These are phyloP conservation scores for Nomia melanderi DNA, from an alignment of 1,140 invertebrate species.

Conservation along the genomic window DNA sequence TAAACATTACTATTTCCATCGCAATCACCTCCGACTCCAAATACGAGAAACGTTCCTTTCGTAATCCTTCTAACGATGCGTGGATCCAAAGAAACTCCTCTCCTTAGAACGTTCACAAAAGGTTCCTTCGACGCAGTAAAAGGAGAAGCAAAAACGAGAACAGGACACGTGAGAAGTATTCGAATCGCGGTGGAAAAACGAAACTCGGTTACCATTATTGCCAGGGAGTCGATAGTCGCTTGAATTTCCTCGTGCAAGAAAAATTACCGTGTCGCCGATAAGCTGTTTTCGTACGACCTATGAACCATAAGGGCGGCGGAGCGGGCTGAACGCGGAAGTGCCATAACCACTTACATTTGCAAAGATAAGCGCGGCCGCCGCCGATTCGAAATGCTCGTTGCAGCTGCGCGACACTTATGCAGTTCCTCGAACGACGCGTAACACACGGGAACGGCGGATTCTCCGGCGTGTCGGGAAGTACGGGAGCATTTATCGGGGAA, in stretches of 20 bases:
- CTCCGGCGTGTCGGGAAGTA: not conserved
- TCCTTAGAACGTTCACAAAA: too few relatives aligned
- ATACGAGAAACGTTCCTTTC: too few relatives aligned
- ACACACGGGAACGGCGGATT: not conserved
- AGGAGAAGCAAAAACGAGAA: too few relatives aligned
- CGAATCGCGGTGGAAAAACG: not conserved
- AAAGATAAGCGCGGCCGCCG: constrained; percentile 8
- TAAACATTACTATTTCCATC: too few relatives aligned
- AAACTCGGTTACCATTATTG: constrained; percentile 8
- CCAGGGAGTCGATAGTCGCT: constrained; percentile 18
- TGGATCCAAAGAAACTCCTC: too few relatives aligned
- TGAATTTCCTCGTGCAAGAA: constrained; percentile 26
- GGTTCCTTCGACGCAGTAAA: too few relatives aligned
- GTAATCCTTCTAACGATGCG: too few relatives aligned
- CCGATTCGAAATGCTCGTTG: constrained; percentile 1
- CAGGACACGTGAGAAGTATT: not conserved
- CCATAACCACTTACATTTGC: constrained; percentile 26
- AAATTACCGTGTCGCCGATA: constrained; percentile 26
- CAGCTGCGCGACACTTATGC: not conserved
- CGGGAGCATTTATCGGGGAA: not conserved
- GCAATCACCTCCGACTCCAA: too few relatives aligned
- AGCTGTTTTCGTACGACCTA: not conserved
- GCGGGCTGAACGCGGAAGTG: not conserved
- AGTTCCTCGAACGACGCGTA: not conserved
- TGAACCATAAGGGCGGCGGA: constrained; percentile 34